Base-by-base conservation (phyloP, 2,888 invertebrate genomes). In the Oscheius sp. region DNA sequence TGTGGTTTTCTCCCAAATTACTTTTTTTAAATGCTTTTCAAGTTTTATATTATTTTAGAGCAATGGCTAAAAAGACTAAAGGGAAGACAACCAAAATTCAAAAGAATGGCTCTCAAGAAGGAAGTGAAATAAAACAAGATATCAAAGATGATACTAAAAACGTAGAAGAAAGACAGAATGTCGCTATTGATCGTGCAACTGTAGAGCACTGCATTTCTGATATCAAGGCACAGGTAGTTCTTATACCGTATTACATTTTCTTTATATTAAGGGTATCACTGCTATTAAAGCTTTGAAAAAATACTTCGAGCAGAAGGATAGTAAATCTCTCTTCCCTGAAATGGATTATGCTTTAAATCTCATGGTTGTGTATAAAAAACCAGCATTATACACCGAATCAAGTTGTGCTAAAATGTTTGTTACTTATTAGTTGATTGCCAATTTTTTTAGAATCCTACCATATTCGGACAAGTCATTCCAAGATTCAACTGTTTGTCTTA, bases 401-500 rank as follows among this genome's bases (percentile, higher is more conserved):
- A 62, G 59, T 33, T 67, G 68, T 41, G 32, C 65, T n/a, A 57
- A 51, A 22, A 73, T 77, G 77, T 77, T 32, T 65, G 72, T 65
- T 57, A 36, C 28, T 44, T 0, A 8, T 9, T n/a, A 24, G 8
- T 22, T 36, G 14, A 36, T n/a, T 22, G 1, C n/a, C 33, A 4
- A 4, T 22, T 17, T 14, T 2, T 81, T 81, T 54, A 83, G 83
- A 9, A 41, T 36, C 4, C 71, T 83, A 17, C 81, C 82, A 8
- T 68, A 75, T 65, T 51, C 80, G 1, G 73, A 73, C 28, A 67
- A 73, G 36, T 75, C 33, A 5, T 71, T 81, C 33, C 72, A 72
- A 50, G 82, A 82, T 66, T 77, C 82, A 14, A 73, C 80, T 0
- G 65, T 84, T 33, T 84, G 84, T 47, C 32, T 84, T 17, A 81